A percentile compares a stretch with the other conserved stretches of the same genome.
phyloP scores from a whole-genome alignment of 2,888 invertebrate species.

The Cantharis nigra region DNA sequence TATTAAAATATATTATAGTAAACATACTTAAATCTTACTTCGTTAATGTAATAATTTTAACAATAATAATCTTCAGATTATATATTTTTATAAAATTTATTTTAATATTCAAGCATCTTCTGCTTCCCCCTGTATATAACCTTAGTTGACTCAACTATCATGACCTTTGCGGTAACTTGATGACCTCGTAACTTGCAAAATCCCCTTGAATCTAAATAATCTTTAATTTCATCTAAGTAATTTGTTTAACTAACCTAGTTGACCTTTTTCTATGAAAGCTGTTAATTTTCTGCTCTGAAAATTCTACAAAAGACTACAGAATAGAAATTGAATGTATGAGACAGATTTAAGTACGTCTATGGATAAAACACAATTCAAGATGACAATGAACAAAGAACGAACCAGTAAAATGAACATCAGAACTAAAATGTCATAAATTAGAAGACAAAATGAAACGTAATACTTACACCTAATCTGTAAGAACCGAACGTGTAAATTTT shows the following conservation, averaged over 20 bases:
- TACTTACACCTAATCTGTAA: conserved; percentile 82
- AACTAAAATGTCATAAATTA: not conserved
- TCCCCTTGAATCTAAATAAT: not conserved
- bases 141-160: not conserved
- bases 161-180: not conserved
- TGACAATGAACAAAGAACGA: not conserved
- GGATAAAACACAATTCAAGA: not conserved
- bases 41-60: too few relatives aligned
- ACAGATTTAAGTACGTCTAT: not conserved
- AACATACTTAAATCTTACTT: too few relatives aligned
- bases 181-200: not conserved
- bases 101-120: not conserved
- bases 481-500: conserved; percentile 99
- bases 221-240: not conserved
- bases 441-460: conserved; percentile 1
- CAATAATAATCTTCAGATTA: too few relatives aligned
- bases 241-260: not conserved
- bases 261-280: not conserved
- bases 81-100: not conserved
- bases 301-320: not conserved
- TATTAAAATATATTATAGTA: too few relatives aligned
- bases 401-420: not conserved
- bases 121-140: not conserved
- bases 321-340: not conserved
- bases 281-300: not conserved